phyloP scores from a whole-genome alignment of 1,140 invertebrate species.

The Tribolium madens region DNA sequence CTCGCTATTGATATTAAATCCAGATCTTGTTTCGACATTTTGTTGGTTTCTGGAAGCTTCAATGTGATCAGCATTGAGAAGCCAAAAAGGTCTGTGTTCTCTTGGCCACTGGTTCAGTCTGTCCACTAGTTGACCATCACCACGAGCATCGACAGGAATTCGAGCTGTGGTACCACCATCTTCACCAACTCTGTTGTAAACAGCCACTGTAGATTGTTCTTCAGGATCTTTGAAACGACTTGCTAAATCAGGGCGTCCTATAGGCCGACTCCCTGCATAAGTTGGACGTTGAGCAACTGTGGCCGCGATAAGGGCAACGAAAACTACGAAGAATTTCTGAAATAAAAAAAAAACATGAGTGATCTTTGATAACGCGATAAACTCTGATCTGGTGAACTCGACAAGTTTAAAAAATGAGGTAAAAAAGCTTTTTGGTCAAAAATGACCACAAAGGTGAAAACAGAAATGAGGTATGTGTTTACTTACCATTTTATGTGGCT shows the following conservation, averaged over 20 bases:
- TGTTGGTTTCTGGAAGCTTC: slow-evolving; percentile 61
- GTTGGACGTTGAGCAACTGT: slow-evolving; percentile 58
- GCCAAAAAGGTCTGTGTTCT: slow-evolving; percentile 72
- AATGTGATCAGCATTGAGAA: slow-evolving; percentile 69
- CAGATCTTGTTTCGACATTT: slow-evolving; percentile 2
- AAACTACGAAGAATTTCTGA: slow-evolving; percentile 51
- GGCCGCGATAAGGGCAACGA: slow-evolving; percentile 44
- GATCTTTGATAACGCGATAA: slow-evolving; percentile 1
- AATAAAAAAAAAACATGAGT: slow-evolving; percentile 21
- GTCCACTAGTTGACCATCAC: slow-evolving; percentile 67
- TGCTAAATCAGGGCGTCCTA: slow-evolving; percentile 58
- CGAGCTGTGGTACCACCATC: slow-evolving; percentile 30
- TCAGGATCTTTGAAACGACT: slow-evolving; percentile 57
- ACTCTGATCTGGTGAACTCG: slow-evolving; percentile 3
- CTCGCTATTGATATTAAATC: not conserved
- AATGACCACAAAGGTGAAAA: no score
- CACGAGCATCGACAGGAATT: slow-evolving; percentile 66
- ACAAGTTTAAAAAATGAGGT: no score
- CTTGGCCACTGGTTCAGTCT: slow-evolving; percentile 67
- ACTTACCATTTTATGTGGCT: no score
- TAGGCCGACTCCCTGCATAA: slow-evolving; percentile 59
- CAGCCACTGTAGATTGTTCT: slow-evolving; percentile 24
- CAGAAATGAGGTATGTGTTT: no score
- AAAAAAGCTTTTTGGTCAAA: no score
- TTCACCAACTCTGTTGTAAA: slow-evolving; percentile 61